A percentile compares a stretch with the other conserved stretches of the same genome.
Evolutionary conservation across 2,113 vertebrate species (phyloP).

Genomic region (Pollimyrus isidori): DNA sequence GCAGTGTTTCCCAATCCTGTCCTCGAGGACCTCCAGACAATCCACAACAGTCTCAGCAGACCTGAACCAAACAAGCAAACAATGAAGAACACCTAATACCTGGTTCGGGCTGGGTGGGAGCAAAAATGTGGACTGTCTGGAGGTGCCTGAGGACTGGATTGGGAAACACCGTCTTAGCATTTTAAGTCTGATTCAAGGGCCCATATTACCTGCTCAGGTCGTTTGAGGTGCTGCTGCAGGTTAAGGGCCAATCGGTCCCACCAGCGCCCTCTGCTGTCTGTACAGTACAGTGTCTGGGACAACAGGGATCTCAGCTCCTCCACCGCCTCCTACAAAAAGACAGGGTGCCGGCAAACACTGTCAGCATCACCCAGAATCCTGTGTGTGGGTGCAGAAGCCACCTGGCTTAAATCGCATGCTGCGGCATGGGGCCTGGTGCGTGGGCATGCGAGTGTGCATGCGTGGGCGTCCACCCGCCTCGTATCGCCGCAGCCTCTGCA

Average conservation of each 20-base stretch:
- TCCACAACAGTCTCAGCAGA: background rate
- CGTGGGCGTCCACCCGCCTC: constrained; percentile 56
- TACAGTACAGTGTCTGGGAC: constrained; percentile 72
- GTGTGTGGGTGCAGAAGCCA: background rate
- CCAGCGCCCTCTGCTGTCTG: constrained; percentile 85
- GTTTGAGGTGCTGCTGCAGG: constrained; percentile 86
- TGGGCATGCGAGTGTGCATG: background rate
- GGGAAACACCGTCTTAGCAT: background rate
- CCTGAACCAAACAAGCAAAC: background rate
- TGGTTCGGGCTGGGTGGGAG: background rate
- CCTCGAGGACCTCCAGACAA: background rate
- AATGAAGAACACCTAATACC: background rate
- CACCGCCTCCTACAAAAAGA: constrained; percentile 68
- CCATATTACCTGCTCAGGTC: constrained; percentile 38
- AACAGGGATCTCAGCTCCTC: constrained; percentile 70
- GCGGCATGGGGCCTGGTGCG: background rate
- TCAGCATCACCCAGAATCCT: background rate
- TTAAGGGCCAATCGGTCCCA: constrained; percentile 93
- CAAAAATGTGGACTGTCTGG: background rate
- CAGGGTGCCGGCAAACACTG: background rate
- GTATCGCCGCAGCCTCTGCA: constrained; percentile 81
- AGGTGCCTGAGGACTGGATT: background rate
- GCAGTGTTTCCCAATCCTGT: background rate
- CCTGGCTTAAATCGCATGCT: background rate
- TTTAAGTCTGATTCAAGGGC: background rate